Conservation (phyloP, 2,797 vertebrate genomes). For the Cottoperca gobio region DNA sequence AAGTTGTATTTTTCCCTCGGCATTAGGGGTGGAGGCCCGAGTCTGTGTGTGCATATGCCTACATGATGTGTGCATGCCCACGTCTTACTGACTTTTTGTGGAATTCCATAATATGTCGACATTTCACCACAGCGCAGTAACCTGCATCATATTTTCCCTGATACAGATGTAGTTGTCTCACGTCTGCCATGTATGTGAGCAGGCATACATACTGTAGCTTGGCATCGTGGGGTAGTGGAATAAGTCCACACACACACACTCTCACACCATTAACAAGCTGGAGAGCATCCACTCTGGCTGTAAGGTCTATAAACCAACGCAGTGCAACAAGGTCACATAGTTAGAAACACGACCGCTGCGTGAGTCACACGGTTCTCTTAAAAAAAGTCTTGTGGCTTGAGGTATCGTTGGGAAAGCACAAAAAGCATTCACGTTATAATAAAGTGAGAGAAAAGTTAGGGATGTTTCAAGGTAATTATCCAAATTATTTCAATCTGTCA, state of each 20-base stretch:
- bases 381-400: conserved; percentile 41
- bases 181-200: conserved; percentile 72
- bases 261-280: conserved; percentile 59
- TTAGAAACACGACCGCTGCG: conserved; percentile 42
- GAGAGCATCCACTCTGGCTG: conserved; percentile 62
- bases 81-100: conserved; percentile 46
- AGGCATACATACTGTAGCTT: conserved; percentile 63
- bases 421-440: conserved; percentile 9
- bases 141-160: conserved; percentile 78
- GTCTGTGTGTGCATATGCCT: conserved; percentile 58
- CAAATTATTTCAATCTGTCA: conserved; percentile 9
- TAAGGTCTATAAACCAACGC: conserved; percentile 60
- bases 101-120: conserved; percentile 58
- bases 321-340: conserved; percentile 67
- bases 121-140: conserved; percentile 42
- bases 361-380: conserved; percentile 60
- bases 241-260: conserved; percentile 48
- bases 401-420: conserved; percentile 41
- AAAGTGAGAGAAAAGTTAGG: conserved; percentile 30
- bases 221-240: conserved; percentile 63
- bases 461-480: conserved; percentile 30
- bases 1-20: conserved; percentile 74
- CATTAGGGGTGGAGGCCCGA: conserved; percentile 31
- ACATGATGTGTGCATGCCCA: conserved; percentile 51
- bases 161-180: conserved; percentile 60